Percentiles rank a stretch among this genome's conserved stretches.
Conservation (phyloP, 2,113 vertebrate genomes). For the Corythaixoides concolor region DNA sequence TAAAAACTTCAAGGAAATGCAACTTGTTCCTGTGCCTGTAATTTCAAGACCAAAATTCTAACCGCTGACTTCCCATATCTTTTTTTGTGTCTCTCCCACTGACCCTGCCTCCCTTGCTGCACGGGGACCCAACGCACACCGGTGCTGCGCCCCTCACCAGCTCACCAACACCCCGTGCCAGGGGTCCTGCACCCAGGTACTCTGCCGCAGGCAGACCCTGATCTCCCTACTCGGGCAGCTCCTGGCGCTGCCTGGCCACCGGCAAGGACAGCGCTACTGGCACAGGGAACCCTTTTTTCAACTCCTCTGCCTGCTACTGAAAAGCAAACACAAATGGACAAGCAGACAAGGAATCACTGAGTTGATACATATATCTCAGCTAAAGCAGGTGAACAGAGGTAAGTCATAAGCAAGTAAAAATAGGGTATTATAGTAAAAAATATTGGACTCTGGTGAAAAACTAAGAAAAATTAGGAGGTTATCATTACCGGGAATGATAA, state of each 20-base stretch:
- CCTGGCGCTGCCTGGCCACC: not conserved
- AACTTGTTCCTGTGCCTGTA: not conserved
- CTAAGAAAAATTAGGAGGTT: not conserved
- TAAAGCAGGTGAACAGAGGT: not conserved
- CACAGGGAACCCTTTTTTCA: not conserved
- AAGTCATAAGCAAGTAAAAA: not conserved
- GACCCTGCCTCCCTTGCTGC: accelerated
- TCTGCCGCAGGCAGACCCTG: accelerated
- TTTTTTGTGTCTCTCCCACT: not conserved
- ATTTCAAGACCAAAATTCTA: not conserved
- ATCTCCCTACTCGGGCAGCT: not conserved
- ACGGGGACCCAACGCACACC: accelerated
- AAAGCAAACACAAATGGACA: not conserved
- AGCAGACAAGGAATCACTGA: not conserved
- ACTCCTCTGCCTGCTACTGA: not conserved
- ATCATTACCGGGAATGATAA: not conserved
- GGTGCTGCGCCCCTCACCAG: no score
- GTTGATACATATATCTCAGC: accelerated
- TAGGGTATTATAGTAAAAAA: not conserved
- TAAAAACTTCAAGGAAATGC: not conserved
- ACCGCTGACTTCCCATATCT: accelerated
- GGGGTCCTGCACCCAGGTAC: not conserved
- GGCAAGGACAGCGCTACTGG: not conserved
- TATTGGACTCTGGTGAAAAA: not conserved
- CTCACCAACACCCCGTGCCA: not conserved